A percentile compares a stretch with the other conserved stretches of the same genome.
phyloP scores from a whole-genome alignment of 2,797 vertebrate species.

The Dermochelys coriacea region DNA sequence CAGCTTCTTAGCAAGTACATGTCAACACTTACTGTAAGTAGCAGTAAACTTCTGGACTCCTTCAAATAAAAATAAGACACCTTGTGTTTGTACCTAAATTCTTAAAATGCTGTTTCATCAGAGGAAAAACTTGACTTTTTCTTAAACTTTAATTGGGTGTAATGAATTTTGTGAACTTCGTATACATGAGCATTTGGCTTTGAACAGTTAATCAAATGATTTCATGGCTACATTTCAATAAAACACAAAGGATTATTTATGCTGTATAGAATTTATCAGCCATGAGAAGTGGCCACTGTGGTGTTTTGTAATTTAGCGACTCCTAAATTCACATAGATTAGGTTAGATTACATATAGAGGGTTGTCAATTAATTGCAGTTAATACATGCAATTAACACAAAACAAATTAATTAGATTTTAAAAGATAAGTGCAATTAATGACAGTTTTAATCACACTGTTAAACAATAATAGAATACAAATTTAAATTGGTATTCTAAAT shows the following conservation, averaged over 20 bases:
- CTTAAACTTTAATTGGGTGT: neutral
- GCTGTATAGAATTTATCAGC: neutral
- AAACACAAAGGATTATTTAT: neutral
- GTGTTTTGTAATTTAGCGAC: neutral
- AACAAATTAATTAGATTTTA: too few species aligned
- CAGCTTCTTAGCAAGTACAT: constrained; percentile 93
- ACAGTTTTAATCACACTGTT: too few species aligned
- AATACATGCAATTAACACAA: too few species aligned
- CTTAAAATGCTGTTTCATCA: neutral
- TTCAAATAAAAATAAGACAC: neutral
- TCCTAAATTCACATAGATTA: neutral
- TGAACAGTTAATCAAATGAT: neutral
- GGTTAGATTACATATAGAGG: neutral
- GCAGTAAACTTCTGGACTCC: neutral
- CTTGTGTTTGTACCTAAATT: neutral
- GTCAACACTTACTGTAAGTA: constrained; percentile 93
- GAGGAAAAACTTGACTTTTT: neutral
- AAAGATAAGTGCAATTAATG: too few species aligned
- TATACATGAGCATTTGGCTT: neutral
- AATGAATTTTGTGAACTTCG: neutral
- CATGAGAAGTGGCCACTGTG: neutral
- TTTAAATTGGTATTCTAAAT: too few species aligned
- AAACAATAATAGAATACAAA: too few species aligned
- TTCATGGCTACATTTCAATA: neutral
- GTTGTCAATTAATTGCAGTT: too few species aligned